Conservation (phyloP, 2,797 vertebrate species). For the Peromyscus aztecus region DNA sequence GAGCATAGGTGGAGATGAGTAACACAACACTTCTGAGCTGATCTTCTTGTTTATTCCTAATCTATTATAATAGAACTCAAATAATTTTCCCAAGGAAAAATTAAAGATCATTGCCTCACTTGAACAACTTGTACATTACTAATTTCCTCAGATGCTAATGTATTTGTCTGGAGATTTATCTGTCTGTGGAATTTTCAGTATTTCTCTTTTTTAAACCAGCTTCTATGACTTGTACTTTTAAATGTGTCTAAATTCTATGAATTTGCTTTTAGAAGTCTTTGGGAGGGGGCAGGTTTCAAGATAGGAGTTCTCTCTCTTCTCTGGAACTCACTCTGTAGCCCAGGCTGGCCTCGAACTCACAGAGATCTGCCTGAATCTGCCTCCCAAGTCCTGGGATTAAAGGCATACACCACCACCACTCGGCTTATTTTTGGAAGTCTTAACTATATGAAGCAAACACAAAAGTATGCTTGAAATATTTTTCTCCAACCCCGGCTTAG, state of each 20-base stretch:
- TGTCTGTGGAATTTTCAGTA: background rate
- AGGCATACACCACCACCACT: too few relatives aligned
- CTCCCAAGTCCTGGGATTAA: too few relatives aligned
- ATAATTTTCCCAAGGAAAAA: background rate
- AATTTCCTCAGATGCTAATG: background rate
- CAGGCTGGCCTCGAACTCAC: too few relatives aligned
- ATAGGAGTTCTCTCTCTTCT: too few relatives aligned
- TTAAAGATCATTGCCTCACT: background rate
- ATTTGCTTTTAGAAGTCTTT: background rate
- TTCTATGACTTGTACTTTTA: background rate
- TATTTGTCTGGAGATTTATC: background rate
- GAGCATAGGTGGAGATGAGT: background rate
- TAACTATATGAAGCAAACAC: background rate
- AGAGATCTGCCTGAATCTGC: too few relatives aligned
- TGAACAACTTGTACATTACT: background rate
- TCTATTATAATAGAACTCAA: background rate
- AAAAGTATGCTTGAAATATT: background rate
- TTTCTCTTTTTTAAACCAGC: background rate
- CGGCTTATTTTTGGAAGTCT: background rate
- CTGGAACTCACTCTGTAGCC: too few relatives aligned
- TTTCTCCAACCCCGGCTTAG: background rate
- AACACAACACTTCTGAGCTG: background rate
- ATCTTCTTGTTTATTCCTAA: background rate
- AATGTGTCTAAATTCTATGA: background rate
- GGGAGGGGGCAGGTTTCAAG: too few relatives aligned